Base-by-base conservation (phyloP, 2,113 vertebrate species). In the Zosterops hypoxanthus region DNA sequence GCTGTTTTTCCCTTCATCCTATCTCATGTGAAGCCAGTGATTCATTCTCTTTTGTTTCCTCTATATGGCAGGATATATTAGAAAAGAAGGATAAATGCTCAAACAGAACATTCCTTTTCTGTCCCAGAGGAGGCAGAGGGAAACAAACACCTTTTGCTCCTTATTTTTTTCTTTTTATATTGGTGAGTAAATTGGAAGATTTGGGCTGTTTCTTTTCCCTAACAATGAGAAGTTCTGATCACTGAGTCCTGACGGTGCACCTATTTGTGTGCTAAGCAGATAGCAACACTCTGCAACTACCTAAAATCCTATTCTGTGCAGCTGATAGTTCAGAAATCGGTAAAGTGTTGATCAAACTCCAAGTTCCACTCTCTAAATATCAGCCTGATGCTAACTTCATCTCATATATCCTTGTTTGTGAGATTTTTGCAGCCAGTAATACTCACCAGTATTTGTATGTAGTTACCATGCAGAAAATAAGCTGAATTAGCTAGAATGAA, bases 181-280 rank as follows among this genome's bases (percentile, higher is more conserved):
- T 20, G 82, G 41, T 88, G 44, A 41, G 26, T 49, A 71, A 75
- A 11, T 50, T 68, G 57, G 65, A 89, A 90, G 65, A 14, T 47
- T 82, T 88, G 23, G 31, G 33, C 18, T 71, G 16, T n/a, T 87
- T 73, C 24, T 87, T 81, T 64, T 84, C 25, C 28, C 41, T 84
- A 86, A 13, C 9, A 82, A 33, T 53, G 44, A 49, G 36, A 75
- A 36, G 21, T 41, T 33, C 28, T 56, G 57, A 71, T 75, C 73
- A 60, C 61, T 42, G n/a, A 52, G 17, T 95, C 41, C 69, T 5
- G 0, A 25, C 0, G 0, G 42, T 72, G 46, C 3, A 1, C 6
- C 90, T 73, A n/a, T 17, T 66, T 60, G n/a, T 71, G 41, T 50
- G 44, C 76, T 64, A 66, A 86, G 15, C 8, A 86, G 26, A 52